These are phyloP conservation scores for Sorex fumeus DNA, from an alignment of 2,113 vertebrate species.

Conservation along the genomic window DNA sequence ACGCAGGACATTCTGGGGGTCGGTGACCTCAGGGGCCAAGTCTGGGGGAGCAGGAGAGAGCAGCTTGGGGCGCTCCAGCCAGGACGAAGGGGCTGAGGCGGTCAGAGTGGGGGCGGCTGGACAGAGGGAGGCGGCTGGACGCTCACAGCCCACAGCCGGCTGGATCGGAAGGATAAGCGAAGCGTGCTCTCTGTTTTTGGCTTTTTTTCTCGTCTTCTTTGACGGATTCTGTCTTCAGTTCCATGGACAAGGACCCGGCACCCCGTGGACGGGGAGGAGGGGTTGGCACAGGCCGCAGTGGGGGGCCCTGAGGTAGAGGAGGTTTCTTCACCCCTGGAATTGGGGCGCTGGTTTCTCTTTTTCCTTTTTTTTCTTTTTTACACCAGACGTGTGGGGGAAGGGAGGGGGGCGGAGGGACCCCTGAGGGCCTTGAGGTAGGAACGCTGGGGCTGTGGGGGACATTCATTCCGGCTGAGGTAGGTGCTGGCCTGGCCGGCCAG, in stretches of 20 bases:
- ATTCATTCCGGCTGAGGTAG: constrained; percentile 99
- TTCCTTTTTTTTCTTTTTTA: neutral
- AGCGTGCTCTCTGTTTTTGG: constrained; percentile 76
- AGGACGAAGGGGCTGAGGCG: neutral
- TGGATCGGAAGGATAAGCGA: constrained; percentile 38
- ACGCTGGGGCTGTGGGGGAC: constrained; percentile 90
- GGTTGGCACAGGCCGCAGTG: constrained; percentile 25
- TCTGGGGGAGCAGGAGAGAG: neutral
- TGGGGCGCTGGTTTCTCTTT: constrained; percentile 93
- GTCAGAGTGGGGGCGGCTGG: neutral
- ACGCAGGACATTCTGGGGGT: constrained; percentile 8
- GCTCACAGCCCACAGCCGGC: neutral
- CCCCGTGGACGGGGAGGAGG: no score
- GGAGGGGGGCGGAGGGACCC: constrained; percentile 68
- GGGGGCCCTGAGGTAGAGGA: constrained; percentile 96
- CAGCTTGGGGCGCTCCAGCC: fast-evolving
- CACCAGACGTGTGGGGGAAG: constrained; percentile 75
- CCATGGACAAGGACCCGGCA: neutral
- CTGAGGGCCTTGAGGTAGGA: constrained; percentile 95
- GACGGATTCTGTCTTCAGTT: constrained; percentile 61
- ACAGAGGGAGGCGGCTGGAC: no score
- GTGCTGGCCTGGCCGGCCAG: constrained; percentile 90
- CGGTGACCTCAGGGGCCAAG: neutral
- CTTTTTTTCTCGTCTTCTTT: constrained; percentile 77
- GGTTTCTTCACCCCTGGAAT: constrained; percentile 96